Evolutionary conservation across 2,888 invertebrate species (phyloP), one percentile per base, ranked within the genome.

Genomic region (Sialis lutaria): DNA sequence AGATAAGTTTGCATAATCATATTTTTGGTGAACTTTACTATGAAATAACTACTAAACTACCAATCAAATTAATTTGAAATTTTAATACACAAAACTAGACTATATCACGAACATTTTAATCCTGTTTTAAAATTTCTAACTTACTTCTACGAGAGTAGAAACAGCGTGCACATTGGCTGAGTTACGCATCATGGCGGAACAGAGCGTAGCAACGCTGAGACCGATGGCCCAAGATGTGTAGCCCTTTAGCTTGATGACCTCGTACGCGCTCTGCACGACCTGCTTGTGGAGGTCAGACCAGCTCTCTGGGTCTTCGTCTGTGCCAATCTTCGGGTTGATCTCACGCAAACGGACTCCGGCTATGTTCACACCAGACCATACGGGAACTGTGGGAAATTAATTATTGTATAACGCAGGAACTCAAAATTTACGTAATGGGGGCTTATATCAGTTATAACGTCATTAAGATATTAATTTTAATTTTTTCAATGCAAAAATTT

Each of bases 141-240:
- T 65, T 60, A 87, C 90, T 71, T 80, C 73, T 40, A 86, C 74
- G 53, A 77, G 72, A 30, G 86, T 86, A 6, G 87, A 84, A 1
- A 90, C 77, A 1, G 89, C 81, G 49, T 83, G 84, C 34, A 89
- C 76, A 56, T 77, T 79, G 59, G 76, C 73, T 1, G 78, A 74
- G 58, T 90, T 88, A 50, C 75, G 71, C 47, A 89, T 64, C 47
- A 89, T 76, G 37, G 81, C 73, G 44, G 75, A 70, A n/a, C 77
- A 74, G 41, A 91, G 65, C 51, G 80, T 71, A 1, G 86, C 72
- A 6, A 82, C 75, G 55, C 86, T 85, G 39, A 89, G 70, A 2
- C 89, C 90, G 54, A 90, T 87, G 7, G 89, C 90, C 89, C 89
- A 90, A 13, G 86, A 87, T 0, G 90, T 91, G 68, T 89, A 90